A percentile compares a stretch with the other conserved stretches of the same genome.
phyloP scores from a whole-genome alignment of 1,140 invertebrate genomes.

The Zaprionus tsacasi region DNA sequence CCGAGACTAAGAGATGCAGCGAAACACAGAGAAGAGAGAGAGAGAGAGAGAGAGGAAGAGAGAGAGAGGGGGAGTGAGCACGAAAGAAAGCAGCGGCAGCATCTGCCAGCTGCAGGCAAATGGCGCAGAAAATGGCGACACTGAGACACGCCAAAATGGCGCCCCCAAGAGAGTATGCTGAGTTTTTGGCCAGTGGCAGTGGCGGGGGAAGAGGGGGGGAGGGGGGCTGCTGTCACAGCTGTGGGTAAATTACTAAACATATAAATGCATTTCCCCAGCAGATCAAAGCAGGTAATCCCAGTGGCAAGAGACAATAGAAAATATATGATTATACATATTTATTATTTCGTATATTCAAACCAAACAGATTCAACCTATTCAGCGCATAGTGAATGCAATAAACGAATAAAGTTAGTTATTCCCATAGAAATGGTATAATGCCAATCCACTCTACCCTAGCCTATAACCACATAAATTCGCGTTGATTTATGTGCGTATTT shows the following conservation, averaged over 20 bases:
- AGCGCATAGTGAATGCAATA: not conserved
- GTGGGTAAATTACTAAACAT: constrained; percentile 7
- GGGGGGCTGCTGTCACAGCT: not conserved
- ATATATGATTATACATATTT: not conserved
- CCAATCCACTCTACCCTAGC: not conserved
- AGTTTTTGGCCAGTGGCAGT: not conserved
- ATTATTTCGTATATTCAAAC: not conserved
- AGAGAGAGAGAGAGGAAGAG: not conserved
- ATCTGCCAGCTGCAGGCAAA: constrained; percentile 48
- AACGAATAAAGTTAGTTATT: not conserved
- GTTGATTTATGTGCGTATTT: not conserved
- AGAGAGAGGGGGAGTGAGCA: not conserved
- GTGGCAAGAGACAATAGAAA: not conserved
- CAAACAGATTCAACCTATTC: not conserved
- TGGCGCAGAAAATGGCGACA: constrained; percentile 71
- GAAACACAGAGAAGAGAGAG: not conserved
- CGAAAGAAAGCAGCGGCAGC: constrained; percentile 7
- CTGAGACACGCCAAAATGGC: constrained; percentile 56
- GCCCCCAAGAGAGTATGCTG: constrained; percentile 14
- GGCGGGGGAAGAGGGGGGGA: not conserved
- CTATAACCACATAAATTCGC: not conserved
- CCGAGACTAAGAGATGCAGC: not conserved
- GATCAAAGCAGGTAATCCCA: constrained; percentile 2
- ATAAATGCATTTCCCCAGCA: constrained; percentile 1
- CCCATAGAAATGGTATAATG: not conserved